A percentile compares a stretch with the other conserved stretches of the same genome.
These are phyloP conservation scores for Oxycera nigricornis DNA, from an alignment of 2,888 invertebrate genomes.

Conservation along the genomic window DNA sequence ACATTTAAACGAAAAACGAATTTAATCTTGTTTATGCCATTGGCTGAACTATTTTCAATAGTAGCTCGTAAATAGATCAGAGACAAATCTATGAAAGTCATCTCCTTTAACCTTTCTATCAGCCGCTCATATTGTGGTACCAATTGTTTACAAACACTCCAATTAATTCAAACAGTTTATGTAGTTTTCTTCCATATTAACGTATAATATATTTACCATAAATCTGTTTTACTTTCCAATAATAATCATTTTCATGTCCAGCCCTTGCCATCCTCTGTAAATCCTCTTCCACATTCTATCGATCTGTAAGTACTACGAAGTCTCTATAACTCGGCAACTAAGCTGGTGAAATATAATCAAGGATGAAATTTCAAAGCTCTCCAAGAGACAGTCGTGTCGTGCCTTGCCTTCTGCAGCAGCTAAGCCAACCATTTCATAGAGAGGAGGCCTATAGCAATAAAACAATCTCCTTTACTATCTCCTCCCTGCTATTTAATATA, in stretches of 20 bases:
- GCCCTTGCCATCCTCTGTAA: neutral
- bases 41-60: too few species aligned
- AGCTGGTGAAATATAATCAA: conserved; percentile 24
- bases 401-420: neutral
- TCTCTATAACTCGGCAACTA: neutral
- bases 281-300: neutral
- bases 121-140: too few species aligned
- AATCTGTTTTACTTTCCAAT: neutral
- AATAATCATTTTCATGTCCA: conserved; percentile 1
- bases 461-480: conserved; percentile 3
- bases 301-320: neutral
- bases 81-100: too few species aligned
- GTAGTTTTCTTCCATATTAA: too few species aligned
- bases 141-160: too few species aligned
- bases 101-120: too few species aligned
- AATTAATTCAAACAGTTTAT: too few species aligned
- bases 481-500: conserved; percentile 17
- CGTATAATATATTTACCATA: too few species aligned
- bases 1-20: too few species aligned
- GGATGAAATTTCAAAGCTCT: conserved; percentile 21
- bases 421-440: neutral
- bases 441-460: conserved; percentile 21
- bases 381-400: neutral
- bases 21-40: too few species aligned
- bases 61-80: too few species aligned